Conservation (phyloP, 1,140 invertebrate genomes). For the Yoshiicerus persimilis region DNA sequence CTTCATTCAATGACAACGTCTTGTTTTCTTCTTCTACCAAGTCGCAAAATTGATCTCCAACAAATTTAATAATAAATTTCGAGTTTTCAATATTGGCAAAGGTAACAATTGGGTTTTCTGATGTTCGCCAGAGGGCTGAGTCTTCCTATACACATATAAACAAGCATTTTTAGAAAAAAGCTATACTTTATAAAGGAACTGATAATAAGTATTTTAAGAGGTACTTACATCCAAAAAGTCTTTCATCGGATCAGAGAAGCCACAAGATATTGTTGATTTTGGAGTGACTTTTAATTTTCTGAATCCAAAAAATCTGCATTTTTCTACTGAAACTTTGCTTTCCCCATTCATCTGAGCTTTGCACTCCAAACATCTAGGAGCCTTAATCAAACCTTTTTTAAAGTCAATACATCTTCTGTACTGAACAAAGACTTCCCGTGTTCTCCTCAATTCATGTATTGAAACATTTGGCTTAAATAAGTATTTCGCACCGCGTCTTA, state of each 20-base stretch:
- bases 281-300: slow-evolving; percentile 85
- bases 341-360: not conserved
- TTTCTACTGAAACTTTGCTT: not conserved
- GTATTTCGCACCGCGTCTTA: not conserved
- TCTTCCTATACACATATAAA: slow-evolving; percentile 66
- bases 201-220: not conserved
- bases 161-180: not conserved
- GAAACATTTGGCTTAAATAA: not conserved
- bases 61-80: slow-evolving; percentile 77
- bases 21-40: slow-evolving; percentile 88
- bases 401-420: not conserved
- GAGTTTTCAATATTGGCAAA: slow-evolving; percentile 76
- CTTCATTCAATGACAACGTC: slow-evolving; percentile 64
- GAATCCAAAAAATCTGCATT: slow-evolving; percentile 93
- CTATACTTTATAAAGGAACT: not conserved
- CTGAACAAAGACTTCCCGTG: not conserved
- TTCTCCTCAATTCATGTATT: not conserved
- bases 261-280: slow-evolving; percentile 75
- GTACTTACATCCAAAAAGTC: slow-evolving; percentile 74
- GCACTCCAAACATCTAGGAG: not conserved
- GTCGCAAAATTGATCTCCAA: slow-evolving; percentile 96
- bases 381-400: not conserved
- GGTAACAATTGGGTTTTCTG: slow-evolving; percentile 60
- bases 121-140: slow-evolving; percentile 79
- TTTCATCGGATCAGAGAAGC: slow-evolving; percentile 87